Evolutionary conservation across 2,113 vertebrate genomes (phyloP).

Genomic region (Podiceps cristatus): DNA sequence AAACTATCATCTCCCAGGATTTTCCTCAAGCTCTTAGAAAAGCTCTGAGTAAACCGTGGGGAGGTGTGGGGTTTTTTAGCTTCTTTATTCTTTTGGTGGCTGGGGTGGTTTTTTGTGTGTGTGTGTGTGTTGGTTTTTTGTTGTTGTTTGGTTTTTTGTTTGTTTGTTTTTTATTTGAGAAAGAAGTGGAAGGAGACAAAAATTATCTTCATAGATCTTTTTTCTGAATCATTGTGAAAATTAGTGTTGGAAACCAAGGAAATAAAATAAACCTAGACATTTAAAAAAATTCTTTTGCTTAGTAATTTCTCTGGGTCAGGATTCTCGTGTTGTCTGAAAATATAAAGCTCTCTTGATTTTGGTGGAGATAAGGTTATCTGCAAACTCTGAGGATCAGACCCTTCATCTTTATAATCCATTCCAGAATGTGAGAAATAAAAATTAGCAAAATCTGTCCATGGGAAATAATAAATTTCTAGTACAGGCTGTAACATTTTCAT

Average conservation of each 20-base stretch:
- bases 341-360: neutral
- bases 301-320: neutral
- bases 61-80: neutral
- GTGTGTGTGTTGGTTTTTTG: neutral
- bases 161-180: neutral
- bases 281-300: neutral
- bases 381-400: neutral
- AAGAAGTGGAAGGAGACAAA: neutral
- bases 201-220: neutral
- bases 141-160: neutral
- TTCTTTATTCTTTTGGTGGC: neutral
- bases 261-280: neutral
- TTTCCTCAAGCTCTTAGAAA: conserved; percentile 6
- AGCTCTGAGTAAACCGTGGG: neutral
- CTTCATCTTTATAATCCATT: neutral
- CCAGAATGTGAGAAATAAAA: neutral
- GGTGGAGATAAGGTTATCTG: neutral
- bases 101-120: no score
- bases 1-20: neutral
- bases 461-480: neutral
- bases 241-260: neutral
- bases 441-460: neutral
- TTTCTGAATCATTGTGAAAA: neutral
- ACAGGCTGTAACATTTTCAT: neutral
- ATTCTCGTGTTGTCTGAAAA: neutral